Base-by-base conservation (phyloP, 2,797 vertebrate genomes). In the Mus caroli region DNA sequence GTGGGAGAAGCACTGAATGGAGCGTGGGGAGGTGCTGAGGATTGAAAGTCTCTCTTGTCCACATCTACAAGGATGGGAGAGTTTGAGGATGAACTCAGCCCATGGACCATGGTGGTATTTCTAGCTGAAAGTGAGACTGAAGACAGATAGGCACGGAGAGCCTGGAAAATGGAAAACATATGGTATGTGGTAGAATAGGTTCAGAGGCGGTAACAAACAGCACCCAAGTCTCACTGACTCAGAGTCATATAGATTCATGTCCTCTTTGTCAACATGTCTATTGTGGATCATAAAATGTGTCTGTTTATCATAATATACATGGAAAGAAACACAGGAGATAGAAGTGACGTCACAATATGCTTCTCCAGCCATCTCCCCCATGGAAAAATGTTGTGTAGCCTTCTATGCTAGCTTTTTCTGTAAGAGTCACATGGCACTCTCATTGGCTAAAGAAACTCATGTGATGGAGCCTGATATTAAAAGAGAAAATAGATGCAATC, bases 1-100 rank as follows among this genome's bases (percentile, higher is more conserved):
- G 92, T 92, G 52, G 34, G 62, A 95, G 79, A 94, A 95, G 31
- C 26, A 43, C 6, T 92, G 93, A 95, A 79, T 54, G 86, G 56
- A 80, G 73, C 85, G 3, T 50, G 40, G 56, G n/a, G 71, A 92
- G 54, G 85, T 96, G 91, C 62, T 92, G 71, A 69, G 71, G 69
- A 31, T 37, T 91, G 40, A 93, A 78, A 88, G 77, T 94, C 91
- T 87, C 34, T 91, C 37, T 52, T 75, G 15, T 54, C 17, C 22
- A 54, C 50, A 64, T 85, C 93, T 31, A 83, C 54, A 34, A 19
- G n/a, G 77, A 64, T 50, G 91, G 15, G 1, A 40, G 50, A 58
- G 84, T 78, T 93, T 50, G 64, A 84, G 67, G 58, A 43, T 69
- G 62, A 88, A 82, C 37, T 93, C 58, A 76, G 67, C 92, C 19